Conservation (phyloP, 1,140 invertebrate species). For the Dendroctonus valens region DNA sequence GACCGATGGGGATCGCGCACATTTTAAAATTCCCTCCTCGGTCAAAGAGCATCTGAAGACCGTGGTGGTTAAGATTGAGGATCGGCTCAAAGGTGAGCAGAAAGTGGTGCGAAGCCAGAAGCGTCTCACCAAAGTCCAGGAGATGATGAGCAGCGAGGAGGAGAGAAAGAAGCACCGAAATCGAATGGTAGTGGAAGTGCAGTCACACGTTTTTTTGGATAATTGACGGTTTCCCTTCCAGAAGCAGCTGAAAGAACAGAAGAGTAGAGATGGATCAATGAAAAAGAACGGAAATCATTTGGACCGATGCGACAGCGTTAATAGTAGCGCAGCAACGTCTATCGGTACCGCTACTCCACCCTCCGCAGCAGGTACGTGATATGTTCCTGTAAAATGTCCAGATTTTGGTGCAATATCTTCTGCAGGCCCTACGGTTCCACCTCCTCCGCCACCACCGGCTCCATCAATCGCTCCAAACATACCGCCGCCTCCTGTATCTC, state of each 20-base stretch:
- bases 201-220: conserved; percentile 29
- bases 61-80: conserved; percentile 64
- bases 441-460: conserved; percentile 52
- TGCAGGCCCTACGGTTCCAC: conserved; percentile 30
- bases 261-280: conserved; percentile 50
- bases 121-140: conserved; percentile 71
- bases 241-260: conserved; percentile 41
- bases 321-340: conserved; percentile 60
- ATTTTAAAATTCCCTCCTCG: conserved; percentile 73
- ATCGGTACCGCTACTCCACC: conserved; percentile 60
- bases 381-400: not conserved
- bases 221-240: conserved; percentile 8
- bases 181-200: conserved; percentile 49
- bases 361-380: conserved; percentile 34
- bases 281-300: conserved; percentile 9
- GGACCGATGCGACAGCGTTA: conserved; percentile 59
- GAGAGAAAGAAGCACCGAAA: conserved; percentile 72
- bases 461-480: conserved; percentile 46
- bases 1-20: conserved; percentile 55
- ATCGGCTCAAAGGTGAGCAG: conserved; percentile 74
- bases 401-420: not conserved
- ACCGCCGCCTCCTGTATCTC: conserved; percentile 37
- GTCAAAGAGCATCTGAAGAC: conserved; percentile 72
- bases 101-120: conserved; percentile 73
- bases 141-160: conserved; percentile 75